A percentile compares a stretch with the other conserved stretches of the same genome.
phyloP scores from a whole-genome alignment of 2,797 vertebrate genomes.

The Phalloptychus januarius region DNA sequence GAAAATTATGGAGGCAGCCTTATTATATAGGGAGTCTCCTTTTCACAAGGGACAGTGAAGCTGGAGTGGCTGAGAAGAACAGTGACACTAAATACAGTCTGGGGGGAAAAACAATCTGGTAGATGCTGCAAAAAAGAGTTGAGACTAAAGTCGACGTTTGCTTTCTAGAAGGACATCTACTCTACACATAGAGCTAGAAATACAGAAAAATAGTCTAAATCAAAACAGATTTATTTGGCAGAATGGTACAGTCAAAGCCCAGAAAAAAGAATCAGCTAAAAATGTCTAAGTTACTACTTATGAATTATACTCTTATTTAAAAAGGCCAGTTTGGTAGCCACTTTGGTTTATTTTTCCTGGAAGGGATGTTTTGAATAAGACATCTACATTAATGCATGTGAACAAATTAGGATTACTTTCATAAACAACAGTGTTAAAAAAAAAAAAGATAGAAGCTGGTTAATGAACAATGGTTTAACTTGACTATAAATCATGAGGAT shows the following conservation, averaged over 20 bases:
- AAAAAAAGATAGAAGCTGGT: conserved; percentile 58
- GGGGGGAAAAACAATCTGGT: neutral
- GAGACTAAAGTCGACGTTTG: neutral
- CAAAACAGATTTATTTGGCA: neutral
- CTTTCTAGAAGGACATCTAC: neutral
- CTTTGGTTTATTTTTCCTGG: neutral
- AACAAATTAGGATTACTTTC: conserved; percentile 31
- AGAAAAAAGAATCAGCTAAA: neutral
- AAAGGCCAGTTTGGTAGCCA: neutral
- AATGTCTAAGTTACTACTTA: neutral
- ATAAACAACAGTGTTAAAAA: conserved; percentile 22
- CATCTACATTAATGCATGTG: conserved; percentile 15
- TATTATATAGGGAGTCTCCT: neutral
- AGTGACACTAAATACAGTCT: neutral
- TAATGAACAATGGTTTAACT: conserved; percentile 71
- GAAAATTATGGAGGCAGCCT: neutral
- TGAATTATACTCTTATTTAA: neutral
- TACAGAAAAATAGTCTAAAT: neutral
- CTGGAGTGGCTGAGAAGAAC: neutral
- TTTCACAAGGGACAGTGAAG: neutral
- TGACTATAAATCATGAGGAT: conserved; percentile 74
- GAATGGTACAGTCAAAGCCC: neutral
- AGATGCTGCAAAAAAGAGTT: neutral
- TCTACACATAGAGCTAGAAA: neutral
- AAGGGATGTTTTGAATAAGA: neutral